Base-by-base conservation (phyloP, 2,113 vertebrate species). In the Hoplias malabaricus region DNA sequence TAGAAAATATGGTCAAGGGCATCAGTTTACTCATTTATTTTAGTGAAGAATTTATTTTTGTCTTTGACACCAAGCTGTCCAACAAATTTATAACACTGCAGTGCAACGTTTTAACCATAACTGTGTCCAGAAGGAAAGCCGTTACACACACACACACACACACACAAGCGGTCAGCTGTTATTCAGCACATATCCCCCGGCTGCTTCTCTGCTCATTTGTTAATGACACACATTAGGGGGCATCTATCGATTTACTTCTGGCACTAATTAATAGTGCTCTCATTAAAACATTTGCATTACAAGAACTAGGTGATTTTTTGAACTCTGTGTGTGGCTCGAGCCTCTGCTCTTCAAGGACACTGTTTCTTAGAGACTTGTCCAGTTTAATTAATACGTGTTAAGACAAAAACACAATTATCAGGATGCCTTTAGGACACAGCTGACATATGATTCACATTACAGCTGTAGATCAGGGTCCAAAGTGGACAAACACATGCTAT, bases 241-340 rank as follows among this genome's bases (percentile, higher is more conserved):
- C 75, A 75, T 86, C 82, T 85, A 92, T 91, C 34, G 84, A 90
- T 90, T 88, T 83, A 84, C 42, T 77, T 87, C 72, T 89, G 88
- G 86, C 86, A 86, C 87, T 90, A 89, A 92, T 92, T 91, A 90
- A 90, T 86, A 87, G 86, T 76, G 78, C 81, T 84, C 89, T 88
- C 88, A 87, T 92, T 91, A 91, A 78, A 91, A 83, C 76, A 57
- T 88, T 88, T 84, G 86, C 86, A 82, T 85, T 82, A 79, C 76
- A 84, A 87, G 81, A 85, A 83, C 77, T 73, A 74, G 50, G n/a
- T 69, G 69, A 66, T 77, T 66, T 79, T 76, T 80, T 82, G 84
- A 80, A 84, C 75, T 1, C 25, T 27, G 6, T 14, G 16, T 80
- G 54, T 12, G 9, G 69, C 81, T 80, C 59, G 65, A 54, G 43